Percentiles rank a stretch among this genome's conserved stretches.
phyloP scores from a whole-genome alignment of 2,888 invertebrate genomes.

The Panzeria rudis region DNA sequence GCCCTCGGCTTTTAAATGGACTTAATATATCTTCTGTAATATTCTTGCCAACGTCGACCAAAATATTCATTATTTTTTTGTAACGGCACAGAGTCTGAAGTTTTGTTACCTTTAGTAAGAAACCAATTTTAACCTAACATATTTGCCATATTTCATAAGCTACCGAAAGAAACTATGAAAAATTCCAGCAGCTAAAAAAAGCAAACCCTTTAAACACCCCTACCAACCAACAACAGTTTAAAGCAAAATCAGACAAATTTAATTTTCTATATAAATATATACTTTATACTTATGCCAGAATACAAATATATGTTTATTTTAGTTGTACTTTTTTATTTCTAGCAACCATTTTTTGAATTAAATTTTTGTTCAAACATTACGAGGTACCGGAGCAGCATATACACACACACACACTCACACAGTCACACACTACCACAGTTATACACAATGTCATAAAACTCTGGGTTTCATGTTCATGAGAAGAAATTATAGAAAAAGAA shows the following conservation, averaged over 20 bases:
- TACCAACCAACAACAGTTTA: conserved; percentile 1
- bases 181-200: neutral
- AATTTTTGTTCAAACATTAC: conserved; percentile 55
- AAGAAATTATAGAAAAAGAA: neutral
- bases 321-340: conserved; percentile 14
- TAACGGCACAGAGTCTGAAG: too few species aligned
- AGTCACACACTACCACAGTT: neutral
- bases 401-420: conserved; percentile 15
- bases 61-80: too few species aligned
- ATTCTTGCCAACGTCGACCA: too few species aligned
- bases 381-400: conserved; percentile 4
- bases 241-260: conserved; percentile 31
- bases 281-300: conserved; percentile 1
- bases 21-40: too few species aligned
- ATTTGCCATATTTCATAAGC: too few species aligned
- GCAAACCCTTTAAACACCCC: neutral
- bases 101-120: too few species aligned
- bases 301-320: conserved; percentile 32
- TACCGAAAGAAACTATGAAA: neutral
- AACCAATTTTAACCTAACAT: too few species aligned
- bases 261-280: conserved; percentile 38
- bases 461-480: conserved; percentile 26
- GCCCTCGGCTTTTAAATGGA: too few species aligned
- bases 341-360: conserved; percentile 58
- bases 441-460: conserved; percentile 33